These are phyloP conservation scores for Merodon equestris DNA, from an alignment of 2,888 invertebrate species.

Conservation along the genomic window DNA sequence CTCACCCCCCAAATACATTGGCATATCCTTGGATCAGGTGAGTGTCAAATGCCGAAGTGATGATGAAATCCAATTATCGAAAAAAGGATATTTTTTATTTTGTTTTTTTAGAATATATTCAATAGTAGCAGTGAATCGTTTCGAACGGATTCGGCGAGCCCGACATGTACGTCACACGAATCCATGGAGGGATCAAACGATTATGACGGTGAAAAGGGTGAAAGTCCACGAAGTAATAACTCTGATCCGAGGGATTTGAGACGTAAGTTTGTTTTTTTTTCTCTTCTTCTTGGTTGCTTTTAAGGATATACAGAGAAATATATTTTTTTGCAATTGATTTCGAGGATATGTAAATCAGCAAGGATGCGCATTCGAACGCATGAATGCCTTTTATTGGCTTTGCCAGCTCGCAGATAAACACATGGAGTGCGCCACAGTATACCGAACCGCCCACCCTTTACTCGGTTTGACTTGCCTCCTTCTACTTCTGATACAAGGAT, in stretches of 20 bases:
- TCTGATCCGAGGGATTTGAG: slow-evolving; percentile 81
- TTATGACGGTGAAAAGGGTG: slow-evolving; percentile 81
- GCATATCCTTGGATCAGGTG: slow-evolving; percentile 79
- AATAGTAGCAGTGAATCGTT: slow-evolving; percentile 79
- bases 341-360: slow-evolving; percentile 61
- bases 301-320: slow-evolving; percentile 37
- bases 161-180: slow-evolving; percentile 82
- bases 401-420: slow-evolving; percentile 58
- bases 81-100: slow-evolving; percentile 52
- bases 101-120: slow-evolving; percentile 75
- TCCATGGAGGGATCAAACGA: slow-evolving; percentile 82
- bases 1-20: slow-evolving; percentile 84
- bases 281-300: too few relatives aligned
- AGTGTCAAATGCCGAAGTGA: slow-evolving; percentile 63
- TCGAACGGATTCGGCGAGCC: slow-evolving; percentile 82
- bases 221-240: slow-evolving; percentile 79
- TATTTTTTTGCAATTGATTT: slow-evolving; percentile 60
- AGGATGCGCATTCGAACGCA: slow-evolving; percentile 63
- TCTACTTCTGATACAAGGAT: background rate
- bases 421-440: slow-evolving; percentile 7
- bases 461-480: too few relatives aligned
- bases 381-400: slow-evolving; percentile 68
- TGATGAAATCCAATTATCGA: slow-evolving; percentile 68
- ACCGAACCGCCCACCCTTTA: slow-evolving; percentile 3
- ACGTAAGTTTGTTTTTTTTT: slow-evolving; percentile 79